Conservation (phyloP, 2,113 vertebrate species). For the Oreochromis aureus region DNA sequence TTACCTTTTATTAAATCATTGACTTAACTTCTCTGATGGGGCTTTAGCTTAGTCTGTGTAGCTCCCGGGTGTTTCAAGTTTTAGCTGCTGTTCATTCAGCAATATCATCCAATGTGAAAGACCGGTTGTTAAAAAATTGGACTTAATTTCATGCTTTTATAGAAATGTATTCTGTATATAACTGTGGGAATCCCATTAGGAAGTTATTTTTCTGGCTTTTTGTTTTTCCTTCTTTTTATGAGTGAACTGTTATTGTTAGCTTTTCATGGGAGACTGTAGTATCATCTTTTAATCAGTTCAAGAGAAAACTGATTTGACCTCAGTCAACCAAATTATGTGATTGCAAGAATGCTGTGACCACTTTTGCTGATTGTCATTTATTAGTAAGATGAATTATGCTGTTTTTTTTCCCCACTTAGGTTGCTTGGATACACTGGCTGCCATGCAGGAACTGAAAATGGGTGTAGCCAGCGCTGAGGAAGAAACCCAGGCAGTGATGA, state of each 20-base stretch:
- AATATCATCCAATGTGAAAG: neutral
- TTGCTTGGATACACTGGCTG: conserved; percentile 94
- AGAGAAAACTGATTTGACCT: neutral
- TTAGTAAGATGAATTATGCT: neutral
- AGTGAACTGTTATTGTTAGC: neutral
- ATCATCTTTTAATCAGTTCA: neutral
- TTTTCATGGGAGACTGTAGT: neutral
- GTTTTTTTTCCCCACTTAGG: conserved; percentile 65
- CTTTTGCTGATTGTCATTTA: neutral
- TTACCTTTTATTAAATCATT: neutral
- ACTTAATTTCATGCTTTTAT: neutral
- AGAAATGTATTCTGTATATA: neutral
- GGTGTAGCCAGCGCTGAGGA: conserved; percentile 91
- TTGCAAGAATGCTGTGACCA: neutral
- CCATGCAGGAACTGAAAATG: conserved; percentile 99
- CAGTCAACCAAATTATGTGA: neutral
- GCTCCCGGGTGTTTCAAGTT: neutral
- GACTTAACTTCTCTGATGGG: neutral
- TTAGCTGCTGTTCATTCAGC: neutral
- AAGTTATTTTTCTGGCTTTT: neutral
- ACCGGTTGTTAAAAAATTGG: neutral
- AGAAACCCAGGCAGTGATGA: conserved; percentile 97
- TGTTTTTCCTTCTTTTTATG: neutral
- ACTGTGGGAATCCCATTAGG: neutral
- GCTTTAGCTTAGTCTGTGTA: neutral